Evolutionary conservation across 2,113 vertebrate species (phyloP).

Genomic region (Grallaria varia): DNA sequence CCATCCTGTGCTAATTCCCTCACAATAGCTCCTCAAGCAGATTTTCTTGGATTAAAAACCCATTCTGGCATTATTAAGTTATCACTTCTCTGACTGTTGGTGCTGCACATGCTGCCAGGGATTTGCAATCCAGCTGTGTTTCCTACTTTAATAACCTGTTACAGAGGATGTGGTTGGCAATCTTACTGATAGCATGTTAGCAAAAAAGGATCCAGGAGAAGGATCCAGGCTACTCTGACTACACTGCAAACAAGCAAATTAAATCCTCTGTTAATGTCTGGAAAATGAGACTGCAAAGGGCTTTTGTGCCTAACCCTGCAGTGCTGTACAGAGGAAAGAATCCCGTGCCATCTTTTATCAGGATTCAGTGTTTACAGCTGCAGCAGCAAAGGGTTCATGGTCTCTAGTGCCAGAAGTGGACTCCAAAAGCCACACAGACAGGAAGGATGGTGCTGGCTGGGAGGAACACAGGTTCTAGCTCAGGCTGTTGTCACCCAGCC

Average conservation of each 20-base stretch:
- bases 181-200: background rate
- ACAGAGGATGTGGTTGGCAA: background rate
- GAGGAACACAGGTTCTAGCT: background rate
- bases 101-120: background rate
- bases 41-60: conserved; percentile 44
- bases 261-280: background rate
- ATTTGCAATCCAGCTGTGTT: conserved; percentile 23
- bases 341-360: background rate
- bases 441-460: background rate
- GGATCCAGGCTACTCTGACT: background rate
- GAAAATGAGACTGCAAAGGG: background rate
- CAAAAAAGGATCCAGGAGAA: background rate
- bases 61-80: conserved; percentile 1
- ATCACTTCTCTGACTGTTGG: conserved; percentile 4
- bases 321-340: background rate
- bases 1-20: conserved; percentile 22
- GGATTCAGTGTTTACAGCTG: background rate
- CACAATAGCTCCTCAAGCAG: conserved; percentile 24
- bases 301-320: background rate
- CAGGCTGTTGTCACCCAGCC: background rate
- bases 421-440: background rate
- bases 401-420: background rate
- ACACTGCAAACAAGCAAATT: conserved; percentile 2
- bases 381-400: background rate
- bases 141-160: background rate